Base-by-base conservation (phyloP, 1,140 invertebrate species). In the Bombus cullumanus region DNA sequence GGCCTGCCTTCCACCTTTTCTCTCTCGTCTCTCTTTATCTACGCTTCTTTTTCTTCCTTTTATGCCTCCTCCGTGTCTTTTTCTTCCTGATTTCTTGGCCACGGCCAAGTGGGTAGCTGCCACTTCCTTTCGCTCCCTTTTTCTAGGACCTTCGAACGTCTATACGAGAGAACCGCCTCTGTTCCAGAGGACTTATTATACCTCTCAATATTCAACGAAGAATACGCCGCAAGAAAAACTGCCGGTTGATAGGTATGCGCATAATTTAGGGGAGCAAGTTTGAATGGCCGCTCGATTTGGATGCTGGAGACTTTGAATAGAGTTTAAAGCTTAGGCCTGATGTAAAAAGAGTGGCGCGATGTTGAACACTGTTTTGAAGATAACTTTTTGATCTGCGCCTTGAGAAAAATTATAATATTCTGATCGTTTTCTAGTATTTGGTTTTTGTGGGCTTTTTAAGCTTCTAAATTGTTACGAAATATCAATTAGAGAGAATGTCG, bases 101-200 rank as follows among this genome's bases (percentile, higher is more conserved):
- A 9, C n/a, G 47, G 34, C 28, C 37, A 28, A 76, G 25, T 37
- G 66, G 59, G 41, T 72, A 43, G 47, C 64, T 69, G 31, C 78
- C 53, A 71, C 76, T 64, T 74, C n/a, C 34, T 43, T 31, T 13
- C 47, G 34, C 37, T 77, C 64, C 39, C 43, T 74, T 85, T 85
- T 85, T 85, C 83, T 62, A 81, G 47, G 85, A 84, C 66, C 81
- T 83, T 81, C 74, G 76, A 86, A 79, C 81, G 25, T 39, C 47
- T 47, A 57, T 18, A 47, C 18, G 34, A 37, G 57, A 72, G 59
- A 12, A n/a, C 4, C 15, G 62, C 66, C 75, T 39, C 41, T 73
- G 68, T 76, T 83, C 73, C 81, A 76, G 8, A 53, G 74, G n/a
- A 57, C 43, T 66, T 82, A 88, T 88, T 81, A 86, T 73, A n/a